These are phyloP conservation scores for Carassius gibelio DNA, from an alignment of 2,113 vertebrate species.

Conservation along the genomic window DNA sequence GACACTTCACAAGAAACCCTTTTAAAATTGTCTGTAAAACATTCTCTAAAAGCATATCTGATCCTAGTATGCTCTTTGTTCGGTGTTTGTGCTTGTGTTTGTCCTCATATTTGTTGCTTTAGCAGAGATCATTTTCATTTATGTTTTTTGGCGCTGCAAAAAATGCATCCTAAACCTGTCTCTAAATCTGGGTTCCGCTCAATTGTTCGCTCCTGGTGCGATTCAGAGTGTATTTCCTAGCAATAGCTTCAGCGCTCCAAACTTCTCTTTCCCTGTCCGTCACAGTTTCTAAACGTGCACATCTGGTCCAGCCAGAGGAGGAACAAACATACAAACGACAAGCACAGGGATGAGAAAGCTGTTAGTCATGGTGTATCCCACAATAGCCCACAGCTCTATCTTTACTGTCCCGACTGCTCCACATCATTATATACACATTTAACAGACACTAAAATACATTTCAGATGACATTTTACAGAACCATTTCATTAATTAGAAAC, in stretches of 20 bases:
- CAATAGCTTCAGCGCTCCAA: conserved; percentile 43
- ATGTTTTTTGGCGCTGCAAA: not conserved
- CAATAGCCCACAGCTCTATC: conserved; percentile 9
- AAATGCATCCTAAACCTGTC: not conserved
- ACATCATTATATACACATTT: conserved; percentile 18
- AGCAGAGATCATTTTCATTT: not conserved
- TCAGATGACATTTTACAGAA: too few relatives aligned
- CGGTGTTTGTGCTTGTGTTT: not conserved
- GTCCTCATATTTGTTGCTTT: not conserved
- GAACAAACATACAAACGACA: not conserved
- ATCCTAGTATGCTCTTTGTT: not conserved
- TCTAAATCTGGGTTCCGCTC: conserved; percentile 34
- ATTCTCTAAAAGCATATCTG: not conserved
- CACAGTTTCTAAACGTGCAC: conserved; percentile 44
- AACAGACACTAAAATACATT: not conserved
- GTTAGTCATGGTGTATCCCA: conserved; percentile 53
- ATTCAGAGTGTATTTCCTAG: conserved; percentile 53
- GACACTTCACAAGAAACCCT: conserved; percentile 8
- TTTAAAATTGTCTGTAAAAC: not conserved
- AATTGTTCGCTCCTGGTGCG: conserved; percentile 41
- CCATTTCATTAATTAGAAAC: too few relatives aligned
- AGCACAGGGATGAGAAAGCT: conserved; percentile 30
- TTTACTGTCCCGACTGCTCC: not conserved
- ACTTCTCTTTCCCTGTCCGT: conserved; percentile 39
- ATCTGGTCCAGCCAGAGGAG: conserved; percentile 38